A percentile compares a stretch with the other conserved stretches of the same genome.
Conservation (phyloP, 2,888 invertebrate species). For the Nemotelus pantherinus region DNA sequence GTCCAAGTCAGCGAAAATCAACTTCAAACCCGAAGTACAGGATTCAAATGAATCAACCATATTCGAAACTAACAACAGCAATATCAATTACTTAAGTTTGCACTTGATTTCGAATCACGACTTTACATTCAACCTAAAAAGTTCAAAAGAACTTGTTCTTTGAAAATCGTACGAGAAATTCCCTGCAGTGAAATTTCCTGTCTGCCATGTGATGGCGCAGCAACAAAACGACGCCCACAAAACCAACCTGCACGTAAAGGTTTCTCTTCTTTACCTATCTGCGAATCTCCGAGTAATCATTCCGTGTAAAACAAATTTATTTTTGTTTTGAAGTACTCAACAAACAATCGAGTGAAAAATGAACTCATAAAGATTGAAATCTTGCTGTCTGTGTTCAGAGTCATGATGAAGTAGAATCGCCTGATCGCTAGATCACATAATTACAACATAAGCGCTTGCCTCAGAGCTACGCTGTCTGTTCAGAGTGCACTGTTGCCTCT, state of each 20-base stretch:
- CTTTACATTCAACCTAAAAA: no score
- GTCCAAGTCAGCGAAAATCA: no score
- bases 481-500: neutral
- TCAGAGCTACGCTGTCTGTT: no score
- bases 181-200: neutral
- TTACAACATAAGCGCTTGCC: constrained; percentile 13
- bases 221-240: neutral
- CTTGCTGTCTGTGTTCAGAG: neutral
- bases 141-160: neutral
- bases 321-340: constrained; percentile 18
- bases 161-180: neutral
- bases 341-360: constrained; percentile 47
- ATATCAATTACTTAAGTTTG: no score
- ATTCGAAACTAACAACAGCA: no score
- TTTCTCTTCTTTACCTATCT: neutral
- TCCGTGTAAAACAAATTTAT: constrained; percentile 14
- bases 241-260: neutral
- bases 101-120: no score
- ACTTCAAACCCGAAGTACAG: no score
- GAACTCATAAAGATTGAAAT: constrained; percentile 43
- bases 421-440: constrained; percentile 41
- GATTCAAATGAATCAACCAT: no score
- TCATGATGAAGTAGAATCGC: neutral
- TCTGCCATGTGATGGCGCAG: neutral
- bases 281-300: neutral